Evolutionary conservation across 2,797 vertebrate species (phyloP), one percentile per base, ranked within the genome.

Genomic region (Erpetoichthys calabaricus): DNA sequence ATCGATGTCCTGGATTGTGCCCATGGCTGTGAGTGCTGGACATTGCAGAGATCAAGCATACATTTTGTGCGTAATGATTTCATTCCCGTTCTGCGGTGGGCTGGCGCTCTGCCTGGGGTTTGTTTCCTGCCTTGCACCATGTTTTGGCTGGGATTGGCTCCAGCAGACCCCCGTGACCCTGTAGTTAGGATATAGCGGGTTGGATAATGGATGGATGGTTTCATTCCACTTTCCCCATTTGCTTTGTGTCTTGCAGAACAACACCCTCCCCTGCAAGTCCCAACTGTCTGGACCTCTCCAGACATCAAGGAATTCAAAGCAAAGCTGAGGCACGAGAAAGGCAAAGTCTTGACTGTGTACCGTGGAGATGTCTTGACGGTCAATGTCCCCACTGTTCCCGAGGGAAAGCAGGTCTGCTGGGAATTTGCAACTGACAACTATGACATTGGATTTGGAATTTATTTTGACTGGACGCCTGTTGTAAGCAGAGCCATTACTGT

Each of bases 381-480:
- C 53, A 82, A 91, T 0, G 94, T 99, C 54, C 96, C 96, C 60
- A 95, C 91, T 3, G 85, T 94, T 46, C 93, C 93, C 0, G 89
- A 97, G 55, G 91, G 91, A 56, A 94, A 88, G 65, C 87, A 83
- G 6, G 85, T 99, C 63, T 97, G 93, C 78, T 99, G 96, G 96
- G 96, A 99, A 75, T 99, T 97, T 62, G 91, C 91, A 4, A 99
- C 96, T 0, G 96, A 99, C 2, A 82, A 92, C 69, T 99, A 97
- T 0, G 96, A 99, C 77, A 94, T 98, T 56, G 95, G 94, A 53
- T 99, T 99, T 61, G 96, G 96, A 56, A 82, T 99, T 63, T 97
- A 96, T 75, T 99, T 99, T 74, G 96, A 99, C 74, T 98, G 94
- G 91, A 91, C 85, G 47, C 82, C 92, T 0, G 89, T 97, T 64